These are phyloP conservation scores for Brachionus rotundiformis DNA, from an alignment of 1,140 invertebrate genomes.

Conservation along the genomic window DNA sequence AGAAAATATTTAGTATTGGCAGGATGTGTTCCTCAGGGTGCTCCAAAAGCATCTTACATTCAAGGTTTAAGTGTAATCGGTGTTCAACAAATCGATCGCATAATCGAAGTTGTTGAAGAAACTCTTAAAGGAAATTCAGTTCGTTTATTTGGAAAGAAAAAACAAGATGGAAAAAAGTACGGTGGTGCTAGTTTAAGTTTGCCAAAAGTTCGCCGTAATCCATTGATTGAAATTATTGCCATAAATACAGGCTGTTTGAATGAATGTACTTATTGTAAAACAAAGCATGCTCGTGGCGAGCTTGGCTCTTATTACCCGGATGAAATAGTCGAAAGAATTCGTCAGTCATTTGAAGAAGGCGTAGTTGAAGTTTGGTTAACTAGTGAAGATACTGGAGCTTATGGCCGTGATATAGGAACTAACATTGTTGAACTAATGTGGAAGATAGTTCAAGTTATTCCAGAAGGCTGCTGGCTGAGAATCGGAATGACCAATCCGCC, in stretches of 20 bases:
- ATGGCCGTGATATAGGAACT: constrained; percentile 87
- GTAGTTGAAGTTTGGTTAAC: constrained; percentile 97
- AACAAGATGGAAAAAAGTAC: constrained; percentile 77
- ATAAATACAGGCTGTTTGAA: constrained; percentile 95
- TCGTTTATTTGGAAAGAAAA: constrained; percentile 75
- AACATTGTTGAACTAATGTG: constrained; percentile 81
- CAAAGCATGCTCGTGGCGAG: constrained; percentile 92
- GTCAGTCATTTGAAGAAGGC: constrained; percentile 82
- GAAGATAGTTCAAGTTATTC: constrained; percentile 84
- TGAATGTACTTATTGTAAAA: constrained; percentile 98
- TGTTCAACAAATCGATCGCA: constrained; percentile 93
- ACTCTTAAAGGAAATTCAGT: constrained; percentile 87
- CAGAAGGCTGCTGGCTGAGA: constrained; percentile 81
- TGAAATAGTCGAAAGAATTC: constrained; percentile 67
- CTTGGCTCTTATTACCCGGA: constrained; percentile 84
- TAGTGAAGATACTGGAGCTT: constrained; percentile 95
- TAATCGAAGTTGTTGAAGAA: constrained; percentile 98
- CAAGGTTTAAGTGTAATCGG: constrained; percentile 86
- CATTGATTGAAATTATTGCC: constrained; percentile 93
- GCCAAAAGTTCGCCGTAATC: constrained; percentile 92
- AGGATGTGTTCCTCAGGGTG: constrained; percentile 87
- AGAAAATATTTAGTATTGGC: constrained; percentile 87
- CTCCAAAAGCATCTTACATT: constrained; percentile 61
- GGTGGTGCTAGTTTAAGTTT: constrained; percentile 82
- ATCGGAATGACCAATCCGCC: constrained; percentile 98